Percentiles rank a stretch among this genome's conserved stretches.
Evolutionary conservation across 2,797 vertebrate species (phyloP).

Genomic region (Cryptoblepharus egeriae): DNA sequence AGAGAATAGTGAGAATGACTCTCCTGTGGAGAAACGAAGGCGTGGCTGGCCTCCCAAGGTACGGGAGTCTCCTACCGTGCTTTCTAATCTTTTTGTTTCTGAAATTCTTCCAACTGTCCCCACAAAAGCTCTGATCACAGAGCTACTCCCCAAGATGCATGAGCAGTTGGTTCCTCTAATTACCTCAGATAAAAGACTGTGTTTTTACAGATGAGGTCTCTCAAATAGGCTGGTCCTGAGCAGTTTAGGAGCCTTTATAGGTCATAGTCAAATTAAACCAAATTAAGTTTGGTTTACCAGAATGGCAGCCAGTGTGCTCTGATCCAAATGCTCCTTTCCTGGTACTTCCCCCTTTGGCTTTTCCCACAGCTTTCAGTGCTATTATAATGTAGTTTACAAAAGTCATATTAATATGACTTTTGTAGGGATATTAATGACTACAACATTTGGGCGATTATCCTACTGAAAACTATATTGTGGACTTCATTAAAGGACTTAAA

Average conservation of each 20-base stretch:
- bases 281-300: too few species aligned
- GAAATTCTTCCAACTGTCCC: not conserved
- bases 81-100: not conserved
- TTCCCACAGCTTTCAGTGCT: not conserved
- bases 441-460: too few species aligned
- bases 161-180: slow-evolving; percentile 8
- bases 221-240: too few species aligned
- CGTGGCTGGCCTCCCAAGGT: slow-evolving; percentile 74
- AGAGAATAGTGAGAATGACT: slow-evolving; percentile 50
- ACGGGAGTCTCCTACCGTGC: slow-evolving; percentile 45
- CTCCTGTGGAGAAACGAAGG: slow-evolving; percentile 73
- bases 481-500: not conserved
- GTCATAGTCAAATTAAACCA: too few species aligned
- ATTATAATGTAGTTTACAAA: not conserved
- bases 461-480: not conserved
- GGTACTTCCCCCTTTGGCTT: not conserved
- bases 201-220: too few species aligned
- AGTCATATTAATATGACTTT: too few species aligned
- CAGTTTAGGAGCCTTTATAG: too few species aligned
- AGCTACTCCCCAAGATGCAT: not conserved
- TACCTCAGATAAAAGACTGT: too few species aligned
- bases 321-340: not conserved
- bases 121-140: not conserved
- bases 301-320: too few species aligned
- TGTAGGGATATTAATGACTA: too few species aligned